Percentiles rank a stretch among this genome's conserved stretches.
Conservation (phyloP, 2,113 vertebrate species). For the Carassius auratus region DNA sequence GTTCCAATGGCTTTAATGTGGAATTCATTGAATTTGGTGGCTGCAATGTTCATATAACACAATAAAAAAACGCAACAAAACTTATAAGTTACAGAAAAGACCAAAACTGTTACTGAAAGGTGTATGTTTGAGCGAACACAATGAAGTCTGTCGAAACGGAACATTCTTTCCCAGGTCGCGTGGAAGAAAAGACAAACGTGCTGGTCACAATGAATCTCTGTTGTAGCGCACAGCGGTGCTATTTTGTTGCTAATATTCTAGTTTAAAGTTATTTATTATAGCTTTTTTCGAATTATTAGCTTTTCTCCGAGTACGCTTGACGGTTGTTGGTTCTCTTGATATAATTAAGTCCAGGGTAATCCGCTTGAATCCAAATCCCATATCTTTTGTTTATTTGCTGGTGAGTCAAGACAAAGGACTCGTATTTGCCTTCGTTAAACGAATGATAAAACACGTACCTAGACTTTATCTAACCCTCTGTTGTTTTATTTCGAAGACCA, state of each 20-base stretch:
- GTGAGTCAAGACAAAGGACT: slow-evolving; percentile 77
- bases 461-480: not conserved
- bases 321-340: slow-evolving; percentile 71
- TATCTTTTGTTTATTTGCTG: slow-evolving; percentile 76
- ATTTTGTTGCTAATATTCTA: slow-evolving; percentile 40
- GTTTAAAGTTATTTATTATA: slow-evolving; percentile 31
- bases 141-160: slow-evolving; percentile 33
- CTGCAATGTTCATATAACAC: slow-evolving; percentile 11
- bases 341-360: slow-evolving; percentile 75
- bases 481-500: slow-evolving; percentile 6
- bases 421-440: slow-evolving; percentile 16
- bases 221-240: slow-evolving; percentile 24
- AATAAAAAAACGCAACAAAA: not conserved
- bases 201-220: slow-evolving; percentile 42
- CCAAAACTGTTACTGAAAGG: not conserved
- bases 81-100: not conserved
- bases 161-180: slow-evolving; percentile 39
- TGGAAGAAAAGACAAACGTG: slow-evolving; percentile 52
- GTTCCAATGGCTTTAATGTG: slow-evolving; percentile 5
- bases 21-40: not conserved
- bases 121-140: not conserved
- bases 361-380: slow-evolving; percentile 63
- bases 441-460: not conserved
- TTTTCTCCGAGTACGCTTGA: slow-evolving; percentile 55
- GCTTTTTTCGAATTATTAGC: not conserved